Percentiles rank a stretch among this genome's conserved stretches.
phyloP scores from a whole-genome alignment of 2,113 vertebrate genomes.

The Oplegnathus fasciatus region DNA sequence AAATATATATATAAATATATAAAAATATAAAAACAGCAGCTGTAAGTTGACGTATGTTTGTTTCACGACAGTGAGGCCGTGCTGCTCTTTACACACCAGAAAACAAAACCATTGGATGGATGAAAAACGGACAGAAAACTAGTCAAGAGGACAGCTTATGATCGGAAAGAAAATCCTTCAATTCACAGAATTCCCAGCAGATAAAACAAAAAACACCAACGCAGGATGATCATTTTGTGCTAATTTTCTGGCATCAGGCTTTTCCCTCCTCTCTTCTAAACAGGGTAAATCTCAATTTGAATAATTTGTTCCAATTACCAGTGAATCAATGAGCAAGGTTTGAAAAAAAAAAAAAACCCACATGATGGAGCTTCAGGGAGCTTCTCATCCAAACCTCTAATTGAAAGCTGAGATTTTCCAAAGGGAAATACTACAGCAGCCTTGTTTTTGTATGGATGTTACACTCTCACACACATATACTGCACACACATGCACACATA shows the following conservation, averaged over 20 bases:
- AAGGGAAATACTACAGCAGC: neutral
- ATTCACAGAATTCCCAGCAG: too few relatives aligned
- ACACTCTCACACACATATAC: too few relatives aligned
- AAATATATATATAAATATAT: too few relatives aligned
- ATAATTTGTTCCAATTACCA: constrained; percentile 36
- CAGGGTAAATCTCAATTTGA: constrained; percentile 2
- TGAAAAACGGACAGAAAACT: too few relatives aligned
- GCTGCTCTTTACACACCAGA: too few relatives aligned
- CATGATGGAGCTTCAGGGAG: constrained; percentile 1
- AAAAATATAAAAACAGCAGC: too few relatives aligned
- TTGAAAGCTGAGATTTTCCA: constrained; percentile 1
- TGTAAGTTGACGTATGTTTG: too few relatives aligned
- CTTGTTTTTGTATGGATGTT: neutral
- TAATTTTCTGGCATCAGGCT: neutral
- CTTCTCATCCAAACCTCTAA: neutral
- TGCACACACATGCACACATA: neutral
- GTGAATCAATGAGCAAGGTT: constrained; percentile 1
- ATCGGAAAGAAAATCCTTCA: too few relatives aligned
- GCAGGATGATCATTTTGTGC: neutral
- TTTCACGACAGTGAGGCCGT: too few relatives aligned
- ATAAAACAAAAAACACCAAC: neutral
- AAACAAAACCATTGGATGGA: too few relatives aligned
- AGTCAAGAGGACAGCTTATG: too few relatives aligned
- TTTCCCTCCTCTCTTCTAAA: neutral
- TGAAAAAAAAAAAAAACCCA: neutral